Percentiles rank a stretch among this genome's conserved stretches.
Evolutionary conservation across 1,140 invertebrate species (phyloP).

Genomic region (Halictus rubicundus): DNA sequence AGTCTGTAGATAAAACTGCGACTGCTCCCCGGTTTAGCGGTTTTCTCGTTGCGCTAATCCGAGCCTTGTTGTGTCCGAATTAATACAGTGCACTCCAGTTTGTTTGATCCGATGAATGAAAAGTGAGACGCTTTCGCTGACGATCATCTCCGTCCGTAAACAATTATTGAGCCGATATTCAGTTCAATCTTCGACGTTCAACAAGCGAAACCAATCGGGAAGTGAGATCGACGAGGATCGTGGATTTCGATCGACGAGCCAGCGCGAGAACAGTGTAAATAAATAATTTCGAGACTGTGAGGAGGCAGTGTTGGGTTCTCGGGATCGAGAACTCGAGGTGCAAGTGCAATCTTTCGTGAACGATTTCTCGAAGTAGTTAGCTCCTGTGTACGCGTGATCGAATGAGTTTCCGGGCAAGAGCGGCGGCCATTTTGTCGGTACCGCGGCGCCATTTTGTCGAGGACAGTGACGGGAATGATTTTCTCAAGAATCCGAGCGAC

Average conservation of each 20-base stretch:
- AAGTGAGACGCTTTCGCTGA: background rate
- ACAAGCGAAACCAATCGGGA: background rate
- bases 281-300: too few species aligned
- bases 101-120: too few species aligned
- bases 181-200: background rate
- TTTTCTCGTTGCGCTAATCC: too few species aligned
- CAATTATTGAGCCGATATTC: conserved; percentile 10
- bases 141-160: conserved; percentile 43
- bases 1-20: too few species aligned
- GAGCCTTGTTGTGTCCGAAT: too few species aligned
- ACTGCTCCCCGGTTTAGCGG: too few species aligned
- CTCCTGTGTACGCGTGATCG: background rate
- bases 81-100: too few species aligned
- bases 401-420: background rate
- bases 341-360: conserved; percentile 53
- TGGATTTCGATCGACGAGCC: background rate
- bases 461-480: background rate
- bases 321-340: conserved; percentile 20
- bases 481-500: too few species aligned
- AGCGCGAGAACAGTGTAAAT: conserved; percentile 18
- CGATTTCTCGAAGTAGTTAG: conserved; percentile 8
- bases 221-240: background rate
- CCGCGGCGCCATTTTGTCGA: conserved; percentile 2
- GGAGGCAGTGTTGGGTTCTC: background rate
- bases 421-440: background rate